Conservation (phyloP, 2,797 vertebrate species). For the Argyrosomus regius region DNA sequence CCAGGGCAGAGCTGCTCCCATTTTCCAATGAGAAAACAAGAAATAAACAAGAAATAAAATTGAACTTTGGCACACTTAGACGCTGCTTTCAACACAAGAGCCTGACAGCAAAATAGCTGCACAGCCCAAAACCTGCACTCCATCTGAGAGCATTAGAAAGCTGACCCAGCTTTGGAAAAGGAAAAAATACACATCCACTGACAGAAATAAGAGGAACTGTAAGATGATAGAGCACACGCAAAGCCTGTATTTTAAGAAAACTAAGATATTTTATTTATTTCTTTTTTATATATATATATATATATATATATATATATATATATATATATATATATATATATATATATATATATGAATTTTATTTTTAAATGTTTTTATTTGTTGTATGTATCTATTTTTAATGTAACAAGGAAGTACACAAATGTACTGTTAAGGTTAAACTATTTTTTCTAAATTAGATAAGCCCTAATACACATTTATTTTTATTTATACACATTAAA, state of each 20-base stretch:
- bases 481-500: background rate
- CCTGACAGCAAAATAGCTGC: constrained; percentile 88
- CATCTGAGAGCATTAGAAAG: constrained; percentile 84
- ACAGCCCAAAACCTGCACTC: constrained; percentile 86
- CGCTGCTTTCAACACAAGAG: constrained; percentile 88
- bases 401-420: background rate
- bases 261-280: constrained; percentile 13
- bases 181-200: constrained; percentile 81
- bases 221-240: constrained; percentile 72
- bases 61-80: constrained; percentile 97
- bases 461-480: background rate
- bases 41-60: constrained; percentile 99
- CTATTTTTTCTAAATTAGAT: background rate
- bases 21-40: constrained; percentile 99
- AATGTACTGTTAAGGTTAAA: background rate
- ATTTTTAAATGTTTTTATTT: background rate
- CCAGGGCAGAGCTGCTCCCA: constrained; percentile 96
- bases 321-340: background rate
- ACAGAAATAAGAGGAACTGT: constrained; percentile 83
- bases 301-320: background rate
- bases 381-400: background rate
- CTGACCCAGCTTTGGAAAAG: constrained; percentile 84
- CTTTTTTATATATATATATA: background rate
- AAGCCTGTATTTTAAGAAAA: constrained; percentile 56
- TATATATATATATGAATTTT: background rate